Percentiles rank a stretch among this genome's conserved stretches.
Evolutionary conservation across 2,888 invertebrate species (phyloP).

Genomic region (Habrosyne pyritoides): DNA sequence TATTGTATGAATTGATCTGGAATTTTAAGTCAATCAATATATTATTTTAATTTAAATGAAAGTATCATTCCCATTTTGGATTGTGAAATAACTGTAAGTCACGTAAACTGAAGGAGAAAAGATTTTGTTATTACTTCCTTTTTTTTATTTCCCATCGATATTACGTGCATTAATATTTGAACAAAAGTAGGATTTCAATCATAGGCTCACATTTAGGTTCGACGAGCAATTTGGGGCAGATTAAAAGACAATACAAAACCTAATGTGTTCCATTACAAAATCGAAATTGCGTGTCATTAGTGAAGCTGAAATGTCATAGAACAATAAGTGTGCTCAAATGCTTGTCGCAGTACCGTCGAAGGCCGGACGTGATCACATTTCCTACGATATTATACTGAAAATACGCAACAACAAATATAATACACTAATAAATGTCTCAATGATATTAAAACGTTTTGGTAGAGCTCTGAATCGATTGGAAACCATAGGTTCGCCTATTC

Average conservation of each 20-base stretch:
- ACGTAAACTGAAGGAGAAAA: no score
- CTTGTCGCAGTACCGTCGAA: slow-evolving; percentile 67
- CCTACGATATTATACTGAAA: slow-evolving; percentile 64
- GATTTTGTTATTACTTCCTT: no score
- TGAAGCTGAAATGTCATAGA: slow-evolving; percentile 81
- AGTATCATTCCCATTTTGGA: no score
- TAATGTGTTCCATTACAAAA: slow-evolving; percentile 76
- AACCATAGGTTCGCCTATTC: slow-evolving; percentile 34
- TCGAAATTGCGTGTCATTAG: slow-evolving; percentile 81
- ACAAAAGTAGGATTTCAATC: slow-evolving; percentile 8
- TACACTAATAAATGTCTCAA: slow-evolving; percentile 54
- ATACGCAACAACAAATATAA: slow-evolving; percentile 69
- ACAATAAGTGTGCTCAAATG: slow-evolving; percentile 70
- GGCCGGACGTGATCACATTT: slow-evolving; percentile 80
- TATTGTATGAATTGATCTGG: neutral
- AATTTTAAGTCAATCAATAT: no score
- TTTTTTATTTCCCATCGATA: neutral
- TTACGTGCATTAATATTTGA: neutral
- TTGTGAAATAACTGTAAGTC: neutral
- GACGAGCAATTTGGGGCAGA: slow-evolving; percentile 54
- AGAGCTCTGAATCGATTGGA: slow-evolving; percentile 38
- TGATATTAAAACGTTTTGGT: slow-evolving; percentile 58
- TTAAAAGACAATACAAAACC: slow-evolving; percentile 71
- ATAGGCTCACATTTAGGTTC: slow-evolving; percentile 30
- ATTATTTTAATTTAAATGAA: no score